Conservation (phyloP, 2,888 invertebrate genomes). For the Ypsolopha scabrella region DNA sequence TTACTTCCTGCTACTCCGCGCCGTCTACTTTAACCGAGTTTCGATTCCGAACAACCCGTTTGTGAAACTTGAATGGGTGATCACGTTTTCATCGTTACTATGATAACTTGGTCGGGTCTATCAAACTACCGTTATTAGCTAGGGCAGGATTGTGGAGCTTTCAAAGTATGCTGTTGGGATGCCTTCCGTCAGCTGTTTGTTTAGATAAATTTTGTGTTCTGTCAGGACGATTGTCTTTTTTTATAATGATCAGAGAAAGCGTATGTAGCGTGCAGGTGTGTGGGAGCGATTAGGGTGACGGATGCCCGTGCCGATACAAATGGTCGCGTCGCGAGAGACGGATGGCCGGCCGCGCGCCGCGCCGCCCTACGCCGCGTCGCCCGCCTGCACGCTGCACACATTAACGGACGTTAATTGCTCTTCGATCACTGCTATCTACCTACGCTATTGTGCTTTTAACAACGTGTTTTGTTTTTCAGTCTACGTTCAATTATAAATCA, state of each 20-base stretch:
- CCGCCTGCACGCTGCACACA: slow-evolving; percentile 20
- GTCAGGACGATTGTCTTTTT: neutral
- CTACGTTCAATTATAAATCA: neutral
- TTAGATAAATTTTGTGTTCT: neutral
- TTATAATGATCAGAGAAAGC: slow-evolving; percentile 6
- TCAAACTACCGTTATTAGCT: slow-evolving; percentile 44
- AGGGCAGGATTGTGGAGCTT: slow-evolving; percentile 19
- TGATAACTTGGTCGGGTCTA: slow-evolving; percentile 45
- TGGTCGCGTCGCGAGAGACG: slow-evolving; percentile 47
- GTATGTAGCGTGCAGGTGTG: slow-evolving; percentile 34
- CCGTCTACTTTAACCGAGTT: slow-evolving; percentile 61
- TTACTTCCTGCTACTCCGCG: slow-evolving; percentile 62
- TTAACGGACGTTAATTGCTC: slow-evolving; percentile 43
- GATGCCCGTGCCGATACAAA: slow-evolving; percentile 48
- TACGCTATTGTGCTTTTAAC: neutral
- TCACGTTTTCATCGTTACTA: slow-evolving; percentile 54
- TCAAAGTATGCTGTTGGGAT: slow-evolving; percentile 10
- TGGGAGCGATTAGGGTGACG: slow-evolving; percentile 53
- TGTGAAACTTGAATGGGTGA: slow-evolving; percentile 61
- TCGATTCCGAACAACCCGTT: slow-evolving; percentile 55
- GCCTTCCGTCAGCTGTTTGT: neutral
- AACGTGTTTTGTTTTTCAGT: slow-evolving; percentile 1
- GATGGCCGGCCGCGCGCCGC: slow-evolving; percentile 29
- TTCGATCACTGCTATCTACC: slow-evolving; percentile 23
- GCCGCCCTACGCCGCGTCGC: slow-evolving; percentile 15